Conservation (phyloP, 2,888 invertebrate species). For the Pseudoips prasinana region DNA sequence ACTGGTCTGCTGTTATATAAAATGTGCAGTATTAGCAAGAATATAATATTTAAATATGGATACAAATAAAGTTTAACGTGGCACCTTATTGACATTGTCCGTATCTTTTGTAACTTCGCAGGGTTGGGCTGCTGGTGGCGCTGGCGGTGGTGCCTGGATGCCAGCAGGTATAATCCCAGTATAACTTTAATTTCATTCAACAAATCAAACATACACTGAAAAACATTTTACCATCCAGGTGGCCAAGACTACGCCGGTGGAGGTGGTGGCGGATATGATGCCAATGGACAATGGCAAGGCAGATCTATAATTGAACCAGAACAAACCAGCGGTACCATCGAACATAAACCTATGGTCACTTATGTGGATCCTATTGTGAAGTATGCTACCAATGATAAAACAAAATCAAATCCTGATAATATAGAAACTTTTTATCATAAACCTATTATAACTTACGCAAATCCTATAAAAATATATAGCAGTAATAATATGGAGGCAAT, state of each 20-base stretch:
- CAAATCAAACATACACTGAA: conserved; percentile 25
- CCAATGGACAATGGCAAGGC: conserved; percentile 76
- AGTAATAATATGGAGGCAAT: conserved; percentile 34
- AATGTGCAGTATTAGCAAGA: too few relatives aligned
- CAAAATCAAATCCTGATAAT: too few relatives aligned
- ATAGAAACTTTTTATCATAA: too few relatives aligned
- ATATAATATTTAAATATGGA: too few relatives aligned
- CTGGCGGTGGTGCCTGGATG: conserved; percentile 72
- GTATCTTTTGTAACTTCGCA: too few relatives aligned
- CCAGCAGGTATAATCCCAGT: conserved; percentile 73
- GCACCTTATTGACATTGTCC: too few relatives aligned
- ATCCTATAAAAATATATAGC: conserved; percentile 39
- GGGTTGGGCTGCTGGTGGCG: conserved; percentile 72
- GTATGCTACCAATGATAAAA: background rate
- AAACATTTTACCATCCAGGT: conserved; percentile 50
- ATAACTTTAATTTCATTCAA: conserved; percentile 25
- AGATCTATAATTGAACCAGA: conserved; percentile 53
- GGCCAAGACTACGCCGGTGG: conserved; percentile 65
- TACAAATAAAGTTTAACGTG: too few relatives aligned
- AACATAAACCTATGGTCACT: conserved; percentile 28
- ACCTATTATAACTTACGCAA: conserved; percentile 42
- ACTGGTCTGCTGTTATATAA: too few relatives aligned
- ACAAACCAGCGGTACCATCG: conserved; percentile 28
- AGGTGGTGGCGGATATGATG: conserved; percentile 64
- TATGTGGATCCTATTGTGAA: background rate